Conservation (phyloP, 1,140 invertebrate species). For the Drosophila grimshawi region DNA sequence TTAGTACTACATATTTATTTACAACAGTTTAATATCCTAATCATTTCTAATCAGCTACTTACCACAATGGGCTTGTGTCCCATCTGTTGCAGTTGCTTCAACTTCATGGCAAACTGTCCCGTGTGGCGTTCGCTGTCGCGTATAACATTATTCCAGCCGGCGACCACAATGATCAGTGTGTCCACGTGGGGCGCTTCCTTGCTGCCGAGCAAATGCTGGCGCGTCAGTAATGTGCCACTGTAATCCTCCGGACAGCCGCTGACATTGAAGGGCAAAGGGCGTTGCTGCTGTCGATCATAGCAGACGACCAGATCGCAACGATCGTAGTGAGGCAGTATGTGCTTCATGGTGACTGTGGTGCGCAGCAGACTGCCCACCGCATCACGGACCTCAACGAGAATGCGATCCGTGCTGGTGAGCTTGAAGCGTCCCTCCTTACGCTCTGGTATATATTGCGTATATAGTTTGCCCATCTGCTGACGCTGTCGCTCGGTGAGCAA, state of each 20-base stretch:
- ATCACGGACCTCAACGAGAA: slow-evolving; percentile 85
- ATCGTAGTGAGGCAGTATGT: slow-evolving; percentile 86
- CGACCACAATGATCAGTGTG: slow-evolving; percentile 85
- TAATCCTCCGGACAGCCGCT: slow-evolving; percentile 65
- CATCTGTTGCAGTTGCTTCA: slow-evolving; percentile 86
- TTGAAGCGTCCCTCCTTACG: slow-evolving; percentile 80
- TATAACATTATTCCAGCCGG: slow-evolving; percentile 84
- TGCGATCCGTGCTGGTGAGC: slow-evolving; percentile 82
- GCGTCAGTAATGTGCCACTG: slow-evolving; percentile 60
- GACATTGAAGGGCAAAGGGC: slow-evolving; percentile 28
- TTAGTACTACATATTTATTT: too few relatives aligned
- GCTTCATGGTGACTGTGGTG: slow-evolving; percentile 67
- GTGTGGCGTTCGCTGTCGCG: slow-evolving; percentile 72
- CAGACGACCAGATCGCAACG: slow-evolving; percentile 83
- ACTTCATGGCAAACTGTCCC: slow-evolving; percentile 85
- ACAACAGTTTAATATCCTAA: background rate
- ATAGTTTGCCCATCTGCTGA: slow-evolving; percentile 84
- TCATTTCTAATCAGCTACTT: slow-evolving; percentile 61
- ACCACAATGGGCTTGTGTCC: slow-evolving; percentile 87
- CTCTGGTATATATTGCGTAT: slow-evolving; percentile 84
- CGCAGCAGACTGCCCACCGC: slow-evolving; percentile 60
- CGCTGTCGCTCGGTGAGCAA: slow-evolving; percentile 80
- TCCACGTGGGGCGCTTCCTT: slow-evolving; percentile 52
- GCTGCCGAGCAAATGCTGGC: slow-evolving; percentile 81
- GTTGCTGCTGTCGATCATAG: slow-evolving; percentile 62